Conservation (phyloP, 2,888 invertebrate species). For the Anodontia alba region DNA sequence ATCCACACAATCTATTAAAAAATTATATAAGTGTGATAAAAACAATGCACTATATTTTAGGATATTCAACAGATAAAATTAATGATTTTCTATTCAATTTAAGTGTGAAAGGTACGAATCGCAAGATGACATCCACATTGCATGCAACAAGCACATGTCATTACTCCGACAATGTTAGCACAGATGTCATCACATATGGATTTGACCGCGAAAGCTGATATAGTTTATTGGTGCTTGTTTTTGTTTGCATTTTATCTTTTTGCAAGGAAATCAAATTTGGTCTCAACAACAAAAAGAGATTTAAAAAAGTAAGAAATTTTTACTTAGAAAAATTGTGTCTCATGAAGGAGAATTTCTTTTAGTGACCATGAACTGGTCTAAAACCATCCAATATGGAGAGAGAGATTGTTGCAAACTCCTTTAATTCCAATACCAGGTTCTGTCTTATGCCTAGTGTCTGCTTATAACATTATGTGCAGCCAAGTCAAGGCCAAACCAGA, state of each 20-base stretch:
- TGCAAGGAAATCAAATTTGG: conserved; percentile 23
- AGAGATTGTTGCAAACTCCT: conserved; percentile 24
- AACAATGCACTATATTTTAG: conserved; percentile 19
- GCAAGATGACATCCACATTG: conserved; percentile 13
- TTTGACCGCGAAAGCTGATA: neutral
- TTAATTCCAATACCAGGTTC: conserved; percentile 19
- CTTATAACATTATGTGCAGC: conserved; percentile 15
- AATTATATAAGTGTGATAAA: conserved; percentile 31
- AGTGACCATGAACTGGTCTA: conserved; percentile 34
- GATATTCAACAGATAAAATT: neutral
- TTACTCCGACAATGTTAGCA: conserved; percentile 2
- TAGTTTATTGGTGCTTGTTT: conserved; percentile 13
- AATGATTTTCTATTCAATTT: neutral
- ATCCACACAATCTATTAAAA: conserved; percentile 5
- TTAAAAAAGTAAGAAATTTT: neutral
- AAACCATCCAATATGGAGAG: conserved; percentile 37
- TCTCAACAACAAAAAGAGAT: conserved; percentile 1
- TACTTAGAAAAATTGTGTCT: neutral
- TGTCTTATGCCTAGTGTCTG: conserved; percentile 29
- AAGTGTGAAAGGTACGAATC: conserved; percentile 18
- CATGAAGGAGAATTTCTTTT: neutral
- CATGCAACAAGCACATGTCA: neutral
- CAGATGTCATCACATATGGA: neutral
- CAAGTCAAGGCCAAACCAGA: neutral
- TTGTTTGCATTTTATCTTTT: conserved; percentile 16